Conservation (phyloP, 1,140 invertebrate species). For the Megalonaias nervosa region DNA sequence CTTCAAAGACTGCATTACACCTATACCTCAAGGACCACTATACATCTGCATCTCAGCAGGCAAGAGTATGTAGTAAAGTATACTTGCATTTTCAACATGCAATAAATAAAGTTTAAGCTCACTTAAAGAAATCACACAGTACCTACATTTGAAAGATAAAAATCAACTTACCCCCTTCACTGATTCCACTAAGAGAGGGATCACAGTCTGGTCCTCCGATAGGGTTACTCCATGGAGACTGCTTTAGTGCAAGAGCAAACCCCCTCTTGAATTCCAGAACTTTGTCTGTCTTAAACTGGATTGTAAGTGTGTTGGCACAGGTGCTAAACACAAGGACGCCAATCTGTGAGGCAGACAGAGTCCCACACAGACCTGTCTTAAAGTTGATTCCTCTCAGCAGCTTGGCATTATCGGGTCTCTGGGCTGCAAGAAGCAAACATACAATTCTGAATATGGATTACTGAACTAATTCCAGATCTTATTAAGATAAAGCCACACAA, state of each 20-base stretch:
- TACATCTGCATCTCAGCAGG: too few species aligned
- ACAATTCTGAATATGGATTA: too few species aligned
- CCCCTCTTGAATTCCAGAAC: constrained; percentile 3
- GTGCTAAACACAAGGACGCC: constrained; percentile 20
- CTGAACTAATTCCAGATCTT: too few species aligned
- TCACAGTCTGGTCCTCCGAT: constrained; percentile 35
- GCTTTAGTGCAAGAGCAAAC: constrained; percentile 17
- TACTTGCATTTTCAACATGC: too few species aligned
- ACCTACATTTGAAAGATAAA: too few species aligned
- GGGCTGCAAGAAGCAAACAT: constrained; percentile 13
- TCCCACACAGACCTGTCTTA: constrained; percentile 32
- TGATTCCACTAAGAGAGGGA: constrained; percentile 27
- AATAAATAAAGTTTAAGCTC: too few species aligned
- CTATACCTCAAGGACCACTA: too few species aligned
- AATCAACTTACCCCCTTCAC: constrained; percentile 16
- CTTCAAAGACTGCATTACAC: too few species aligned
- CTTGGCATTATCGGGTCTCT: constrained; percentile 34
- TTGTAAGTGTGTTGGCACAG: constrained; percentile 31
- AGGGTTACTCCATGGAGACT: constrained; percentile 30
- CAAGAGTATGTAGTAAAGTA: too few species aligned
- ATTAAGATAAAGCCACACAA: too few species aligned
- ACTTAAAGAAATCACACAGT: too few species aligned
- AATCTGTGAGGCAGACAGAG: constrained; percentile 14
- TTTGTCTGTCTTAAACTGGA: constrained; percentile 32
- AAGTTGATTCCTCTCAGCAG: constrained; percentile 31